These are phyloP conservation scores for Drosophila parthenogenetica DNA, from an alignment of 2,888 invertebrate species.

Conservation along the genomic window DNA sequence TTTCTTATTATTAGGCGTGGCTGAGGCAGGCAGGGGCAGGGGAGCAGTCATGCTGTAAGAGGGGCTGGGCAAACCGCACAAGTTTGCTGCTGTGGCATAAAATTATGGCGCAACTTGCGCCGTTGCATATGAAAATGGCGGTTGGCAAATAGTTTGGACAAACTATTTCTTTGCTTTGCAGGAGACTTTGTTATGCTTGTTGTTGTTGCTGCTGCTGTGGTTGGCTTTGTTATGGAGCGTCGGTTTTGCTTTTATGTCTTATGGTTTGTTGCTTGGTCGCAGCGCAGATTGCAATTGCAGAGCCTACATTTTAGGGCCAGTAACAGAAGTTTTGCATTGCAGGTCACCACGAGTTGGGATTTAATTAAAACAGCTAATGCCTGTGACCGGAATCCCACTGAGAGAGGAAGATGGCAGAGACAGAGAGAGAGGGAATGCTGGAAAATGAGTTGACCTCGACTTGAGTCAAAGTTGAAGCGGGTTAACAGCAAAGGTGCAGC, in stretches of 20 bases:
- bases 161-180: constrained; percentile 69
- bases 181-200: constrained; percentile 11
- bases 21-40: constrained; percentile 5
- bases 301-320: constrained; percentile 54
- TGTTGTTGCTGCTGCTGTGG: constrained; percentile 45
- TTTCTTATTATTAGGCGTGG: constrained; percentile 80
- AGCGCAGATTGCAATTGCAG: constrained; percentile 51
- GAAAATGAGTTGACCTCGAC: background rate
- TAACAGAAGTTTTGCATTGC: constrained; percentile 47
- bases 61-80: constrained; percentile 55
- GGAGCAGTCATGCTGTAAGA: background rate
- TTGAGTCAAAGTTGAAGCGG: constrained; percentile 25
- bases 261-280: constrained; percentile 37
- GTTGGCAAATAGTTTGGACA: constrained; percentile 69
- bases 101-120: constrained; percentile 77
- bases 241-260: constrained; percentile 62
- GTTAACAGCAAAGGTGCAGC: constrained; percentile 24
- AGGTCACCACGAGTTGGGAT: constrained; percentile 42
- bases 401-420: background rate
- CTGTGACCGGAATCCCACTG: constrained; percentile 23
- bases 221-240: constrained; percentile 67
- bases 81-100: constrained; percentile 74
- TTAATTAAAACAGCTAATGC: constrained; percentile 68
- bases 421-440: background rate
- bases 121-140: constrained; percentile 75